Conservation (phyloP, 2,888 invertebrate species). For the Dione vanillae region DNA sequence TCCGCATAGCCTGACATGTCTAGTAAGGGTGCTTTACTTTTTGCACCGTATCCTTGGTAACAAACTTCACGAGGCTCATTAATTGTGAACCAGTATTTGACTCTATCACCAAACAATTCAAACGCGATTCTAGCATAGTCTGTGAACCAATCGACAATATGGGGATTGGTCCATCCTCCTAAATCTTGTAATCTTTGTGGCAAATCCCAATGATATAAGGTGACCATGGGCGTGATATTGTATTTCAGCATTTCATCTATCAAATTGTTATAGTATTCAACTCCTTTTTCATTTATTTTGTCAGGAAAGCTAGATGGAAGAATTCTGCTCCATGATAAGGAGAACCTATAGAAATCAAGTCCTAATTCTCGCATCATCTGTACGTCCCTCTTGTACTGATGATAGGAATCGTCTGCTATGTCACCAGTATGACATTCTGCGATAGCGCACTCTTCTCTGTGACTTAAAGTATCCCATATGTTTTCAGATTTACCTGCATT, state of each 20-base stretch:
- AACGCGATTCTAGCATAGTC: slow-evolving; percentile 65
- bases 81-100: slow-evolving; percentile 77
- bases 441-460: slow-evolving; percentile 69
- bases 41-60: slow-evolving; percentile 63
- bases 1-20: slow-evolving; percentile 65
- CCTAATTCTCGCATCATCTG: slow-evolving; percentile 63
- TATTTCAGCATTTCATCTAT: slow-evolving; percentile 78
- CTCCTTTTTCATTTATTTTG: slow-evolving; percentile 71
- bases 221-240: slow-evolving; percentile 83
- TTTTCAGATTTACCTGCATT: slow-evolving; percentile 77
- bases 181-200: slow-evolving; percentile 70
- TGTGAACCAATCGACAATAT: slow-evolving; percentile 65
- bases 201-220: slow-evolving; percentile 76
- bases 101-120: slow-evolving; percentile 66
- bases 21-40: slow-evolving; percentile 51
- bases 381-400: slow-evolving; percentile 80
- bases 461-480: slow-evolving; percentile 84
- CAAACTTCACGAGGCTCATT: slow-evolving; percentile 73
- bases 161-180: slow-evolving; percentile 74
- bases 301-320: slow-evolving; percentile 79
- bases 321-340: slow-evolving; percentile 84
- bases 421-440: slow-evolving; percentile 80
- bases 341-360: slow-evolving; percentile 75
- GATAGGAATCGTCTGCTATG: slow-evolving; percentile 81
- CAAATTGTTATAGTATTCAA: slow-evolving; percentile 56